Percentiles rank a stretch among this genome's conserved stretches.
Conservation (phyloP, 1,140 invertebrate species). For the Chelonus insularis region DNA sequence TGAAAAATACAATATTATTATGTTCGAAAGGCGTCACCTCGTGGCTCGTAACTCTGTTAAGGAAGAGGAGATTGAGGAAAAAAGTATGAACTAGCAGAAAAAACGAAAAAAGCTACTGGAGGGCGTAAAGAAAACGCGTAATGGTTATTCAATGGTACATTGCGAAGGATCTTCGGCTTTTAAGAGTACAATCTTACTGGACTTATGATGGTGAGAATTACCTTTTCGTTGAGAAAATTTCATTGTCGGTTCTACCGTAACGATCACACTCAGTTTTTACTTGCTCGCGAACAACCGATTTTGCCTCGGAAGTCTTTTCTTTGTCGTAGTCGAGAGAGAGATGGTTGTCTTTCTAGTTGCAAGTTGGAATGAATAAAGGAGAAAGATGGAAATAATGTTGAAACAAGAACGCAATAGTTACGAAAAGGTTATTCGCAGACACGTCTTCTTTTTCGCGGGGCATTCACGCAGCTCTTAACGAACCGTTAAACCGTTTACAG, state of each 20-base stretch:
- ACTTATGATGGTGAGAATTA: slow-evolving; percentile 29
- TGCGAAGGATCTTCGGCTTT: slow-evolving; percentile 17
- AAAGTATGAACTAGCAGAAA: background rate
- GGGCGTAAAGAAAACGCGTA: slow-evolving; percentile 15
- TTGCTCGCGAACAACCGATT: slow-evolving; percentile 2
- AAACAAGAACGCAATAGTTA: slow-evolving; percentile 7
- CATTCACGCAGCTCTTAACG: slow-evolving; percentile 28
- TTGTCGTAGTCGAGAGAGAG: background rate
- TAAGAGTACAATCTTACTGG: slow-evolving; percentile 14
- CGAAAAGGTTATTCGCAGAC: background rate
- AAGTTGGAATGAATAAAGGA: background rate
- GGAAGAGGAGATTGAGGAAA: background rate
- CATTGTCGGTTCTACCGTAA: slow-evolving; percentile 34
- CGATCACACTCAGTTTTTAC: slow-evolving; percentile 28
- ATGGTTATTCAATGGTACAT: slow-evolving; percentile 26
- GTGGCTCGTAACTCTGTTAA: background rate
- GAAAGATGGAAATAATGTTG: background rate
- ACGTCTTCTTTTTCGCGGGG: background rate
- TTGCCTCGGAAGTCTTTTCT: background rate
- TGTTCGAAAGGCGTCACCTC: background rate
- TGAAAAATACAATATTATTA: slow-evolving; percentile 15
- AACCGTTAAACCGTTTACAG: slow-evolving; percentile 34
- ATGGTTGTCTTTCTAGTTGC: background rate
- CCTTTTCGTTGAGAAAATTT: slow-evolving; percentile 30
- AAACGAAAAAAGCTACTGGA: background rate